Conservation (phyloP, 1,140 invertebrate genomes). For the Calephelis virginiensis region DNA sequence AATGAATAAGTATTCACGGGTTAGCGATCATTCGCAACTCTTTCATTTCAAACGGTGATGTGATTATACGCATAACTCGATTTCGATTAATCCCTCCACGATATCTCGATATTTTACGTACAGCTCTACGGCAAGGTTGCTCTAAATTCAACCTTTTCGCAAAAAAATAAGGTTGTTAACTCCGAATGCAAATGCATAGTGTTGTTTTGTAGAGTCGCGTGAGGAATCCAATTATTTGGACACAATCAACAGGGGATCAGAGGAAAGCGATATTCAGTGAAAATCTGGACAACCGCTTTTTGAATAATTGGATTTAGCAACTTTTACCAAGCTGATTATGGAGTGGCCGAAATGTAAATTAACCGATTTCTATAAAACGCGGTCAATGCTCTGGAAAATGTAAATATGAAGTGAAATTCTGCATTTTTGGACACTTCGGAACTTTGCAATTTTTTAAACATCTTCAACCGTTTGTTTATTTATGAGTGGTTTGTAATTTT, state of each 20-base stretch:
- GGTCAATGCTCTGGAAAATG: no score
- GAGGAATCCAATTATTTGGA: constrained; percentile 48
- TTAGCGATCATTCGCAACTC: constrained; percentile 31
- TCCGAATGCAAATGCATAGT: background rate
- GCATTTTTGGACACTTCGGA: no score
- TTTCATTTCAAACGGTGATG: constrained; percentile 37
- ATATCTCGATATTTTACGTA: constrained; percentile 22
- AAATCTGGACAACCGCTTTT: constrained; percentile 14
- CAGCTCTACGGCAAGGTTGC: constrained; percentile 13
- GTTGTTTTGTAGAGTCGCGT: constrained; percentile 26
- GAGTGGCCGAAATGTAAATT: no score
- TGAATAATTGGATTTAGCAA: constrained; percentile 15
- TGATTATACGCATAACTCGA: constrained; percentile 41
- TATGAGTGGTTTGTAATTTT: no score
- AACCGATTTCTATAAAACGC: no score
- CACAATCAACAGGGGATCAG: constrained; percentile 45
- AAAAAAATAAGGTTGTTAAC: constrained; percentile 1
- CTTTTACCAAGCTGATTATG: background rate
- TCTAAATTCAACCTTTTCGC: background rate
- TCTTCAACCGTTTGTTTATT: no score
- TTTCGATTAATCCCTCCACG: constrained; percentile 37
- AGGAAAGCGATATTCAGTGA: constrained; percentile 28
- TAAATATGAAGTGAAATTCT: no score
- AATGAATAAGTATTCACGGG: constrained; percentile 18
- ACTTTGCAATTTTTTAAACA: no score